A percentile compares a stretch with the other conserved stretches of the same genome.
phyloP scores from a whole-genome alignment of 2,113 vertebrate species.

The Burhinus oedicnemus region DNA sequence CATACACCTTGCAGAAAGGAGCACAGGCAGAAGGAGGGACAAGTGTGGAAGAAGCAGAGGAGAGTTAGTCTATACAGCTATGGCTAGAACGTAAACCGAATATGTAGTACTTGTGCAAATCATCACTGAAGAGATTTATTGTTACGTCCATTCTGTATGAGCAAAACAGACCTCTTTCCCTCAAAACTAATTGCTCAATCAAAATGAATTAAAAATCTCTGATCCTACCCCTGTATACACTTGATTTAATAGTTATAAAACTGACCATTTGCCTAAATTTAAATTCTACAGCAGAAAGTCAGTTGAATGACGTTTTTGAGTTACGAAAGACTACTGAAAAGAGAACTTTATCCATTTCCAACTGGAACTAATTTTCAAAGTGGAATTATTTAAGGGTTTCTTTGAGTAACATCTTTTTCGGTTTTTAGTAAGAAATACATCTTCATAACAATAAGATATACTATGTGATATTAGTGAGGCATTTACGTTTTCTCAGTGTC shows the following conservation, averaged over 20 bases:
- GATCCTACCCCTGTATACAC: neutral
- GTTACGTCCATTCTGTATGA: neutral
- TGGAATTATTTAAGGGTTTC: neutral
- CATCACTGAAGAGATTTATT: neutral
- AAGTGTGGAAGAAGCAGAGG: neutral
- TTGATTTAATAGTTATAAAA: neutral
- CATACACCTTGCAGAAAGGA: neutral
- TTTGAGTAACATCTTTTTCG: neutral
- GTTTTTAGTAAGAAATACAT: neutral
- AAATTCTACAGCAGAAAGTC: neutral
- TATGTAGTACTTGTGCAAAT: neutral
- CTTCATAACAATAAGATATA: neutral
- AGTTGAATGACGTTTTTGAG: neutral
- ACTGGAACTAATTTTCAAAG: neutral
- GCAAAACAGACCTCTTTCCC: neutral
- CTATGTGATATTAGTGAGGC: neutral
- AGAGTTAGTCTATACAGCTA: neutral
- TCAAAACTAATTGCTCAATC: neutral
- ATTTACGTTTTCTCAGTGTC: neutral
- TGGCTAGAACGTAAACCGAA: neutral
- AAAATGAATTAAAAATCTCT: neutral
- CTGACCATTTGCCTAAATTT: neutral
- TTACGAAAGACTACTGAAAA: neutral
- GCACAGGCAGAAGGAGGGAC: neutral
- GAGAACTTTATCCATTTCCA: neutral